Conservation (phyloP, 1,140 invertebrate genomes). For the Microplitis mediator region DNA sequence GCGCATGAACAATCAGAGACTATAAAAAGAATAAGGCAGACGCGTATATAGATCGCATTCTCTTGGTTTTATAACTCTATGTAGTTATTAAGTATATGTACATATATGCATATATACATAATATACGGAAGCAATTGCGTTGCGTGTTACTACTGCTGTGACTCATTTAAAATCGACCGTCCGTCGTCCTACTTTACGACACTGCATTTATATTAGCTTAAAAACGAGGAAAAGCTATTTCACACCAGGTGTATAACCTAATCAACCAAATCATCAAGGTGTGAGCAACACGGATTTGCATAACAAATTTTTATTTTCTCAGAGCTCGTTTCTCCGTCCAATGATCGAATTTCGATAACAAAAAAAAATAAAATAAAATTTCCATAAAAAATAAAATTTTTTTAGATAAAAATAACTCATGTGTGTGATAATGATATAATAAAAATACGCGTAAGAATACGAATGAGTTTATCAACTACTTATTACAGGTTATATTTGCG, state of each 20-base stretch:
- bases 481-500: constrained; percentile 15
- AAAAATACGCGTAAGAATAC: not conserved
- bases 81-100: not conserved
- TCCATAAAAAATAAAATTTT: too few relatives aligned
- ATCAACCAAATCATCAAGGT: constrained; percentile 24
- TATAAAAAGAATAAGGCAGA: too few relatives aligned
- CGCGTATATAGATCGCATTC: too few relatives aligned
- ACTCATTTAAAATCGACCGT: constrained; percentile 21
- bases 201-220: constrained; percentile 17
- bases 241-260: constrained; percentile 3
- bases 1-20: too few relatives aligned
- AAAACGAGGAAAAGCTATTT: constrained; percentile 14
- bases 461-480: constrained; percentile 16
- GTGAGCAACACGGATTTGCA: constrained; percentile 6
- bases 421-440: not conserved
- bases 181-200: constrained; percentile 19
- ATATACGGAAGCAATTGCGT: constrained; percentile 1
- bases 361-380: too few relatives aligned
- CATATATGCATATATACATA: not conserved
- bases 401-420: not conserved
- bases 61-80: not conserved
- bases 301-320: constrained; percentile 3
- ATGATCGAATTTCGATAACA: too few relatives aligned
- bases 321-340: not conserved
- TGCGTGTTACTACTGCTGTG: constrained; percentile 1